These are phyloP conservation scores for Molanna angustata DNA, from an alignment of 2,888 invertebrate species.

Conservation along the genomic window DNA sequence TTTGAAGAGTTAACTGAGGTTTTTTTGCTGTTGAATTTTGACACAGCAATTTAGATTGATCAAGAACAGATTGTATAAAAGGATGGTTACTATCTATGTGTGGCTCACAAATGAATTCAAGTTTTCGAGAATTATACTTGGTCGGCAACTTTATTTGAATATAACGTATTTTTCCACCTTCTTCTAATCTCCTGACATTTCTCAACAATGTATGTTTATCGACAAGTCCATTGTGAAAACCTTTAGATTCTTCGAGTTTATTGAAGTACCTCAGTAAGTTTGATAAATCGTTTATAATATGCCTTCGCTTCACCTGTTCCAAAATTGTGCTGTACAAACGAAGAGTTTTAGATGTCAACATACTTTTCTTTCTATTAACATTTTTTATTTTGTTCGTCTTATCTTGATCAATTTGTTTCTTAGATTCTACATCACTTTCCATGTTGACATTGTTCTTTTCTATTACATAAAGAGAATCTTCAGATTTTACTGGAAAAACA, in stretches of 20 bases:
- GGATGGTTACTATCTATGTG: conserved; percentile 47
- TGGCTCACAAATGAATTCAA: conserved; percentile 56
- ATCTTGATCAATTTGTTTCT: too few relatives aligned
- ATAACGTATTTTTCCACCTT: conserved; percentile 57
- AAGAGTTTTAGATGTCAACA: conserved; percentile 33
- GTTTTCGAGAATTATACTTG: conserved; percentile 44
- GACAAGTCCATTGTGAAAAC: conserved; percentile 54
- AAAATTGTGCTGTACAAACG: conserved; percentile 62
- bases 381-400: background rate
- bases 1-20: too few relatives aligned
- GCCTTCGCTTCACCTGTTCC: conserved; percentile 55
- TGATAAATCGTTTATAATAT: conserved; percentile 56
- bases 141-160: conserved; percentile 50
- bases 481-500: too few relatives aligned
- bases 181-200: conserved; percentile 55
- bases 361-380: background rate
- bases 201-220: conserved; percentile 65
- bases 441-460: too few relatives aligned
- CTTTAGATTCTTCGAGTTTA: conserved; percentile 51
- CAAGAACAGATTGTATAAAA: conserved; percentile 56
- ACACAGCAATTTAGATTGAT: conserved; percentile 42
- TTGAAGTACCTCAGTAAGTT: conserved; percentile 52
- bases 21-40: background rate
- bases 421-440: too few relatives aligned
- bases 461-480: too few relatives aligned